Base-by-base conservation (phyloP, 2,888 invertebrate species). In the Liopterus haemorrhoidalis region DNA sequence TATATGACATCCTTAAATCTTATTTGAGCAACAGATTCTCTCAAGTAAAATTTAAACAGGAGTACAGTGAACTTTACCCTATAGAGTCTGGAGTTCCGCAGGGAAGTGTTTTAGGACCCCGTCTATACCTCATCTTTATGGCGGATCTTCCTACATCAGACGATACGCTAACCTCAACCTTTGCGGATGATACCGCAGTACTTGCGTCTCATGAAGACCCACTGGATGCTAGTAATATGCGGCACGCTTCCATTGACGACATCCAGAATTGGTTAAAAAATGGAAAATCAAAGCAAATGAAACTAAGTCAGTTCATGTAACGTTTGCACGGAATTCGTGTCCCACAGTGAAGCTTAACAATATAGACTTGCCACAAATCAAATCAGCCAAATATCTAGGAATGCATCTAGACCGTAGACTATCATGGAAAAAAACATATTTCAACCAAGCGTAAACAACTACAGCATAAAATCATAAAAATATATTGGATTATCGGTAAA, bases 281-380 rank as follows among this genome's bases (percentile, higher is more conserved):
- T 55, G 54, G 55, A 46, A 49, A 32, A 51, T 52, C 9, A 54
- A 50, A 44, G 40, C 47, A 21, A 57, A 54, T 44, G 11, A 19
- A 20, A 35, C 36, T 20, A 35, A 35, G 21, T 35, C 36, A 35
- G 20, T 15, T 9, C 36, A 35, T 20, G 21, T 35, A 11, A 35
- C 36, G 21, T 31, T 35, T n/a, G n/a, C n/a, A n/a, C 9, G 31
- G 9, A 31, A 21, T 4, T 19, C 35, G 9, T 35, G 35, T 20
- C 35, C 35, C 8, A n/a, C 15, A 5, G 35, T 35, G 12, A 19
- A 35, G 6, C 12, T 35, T 8, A 35, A 14, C 37, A 14, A 8
- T n/a, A n/a, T n/a, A n/a, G n/a, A n/a, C n/a, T n/a, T n/a, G n/a
- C n/a, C n/a, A n/a, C n/a, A n/a, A n/a, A n/a, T n/a, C n/a, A n/a